Conservation (phyloP, 2,888 invertebrate genomes). For the Thera britannica region DNA sequence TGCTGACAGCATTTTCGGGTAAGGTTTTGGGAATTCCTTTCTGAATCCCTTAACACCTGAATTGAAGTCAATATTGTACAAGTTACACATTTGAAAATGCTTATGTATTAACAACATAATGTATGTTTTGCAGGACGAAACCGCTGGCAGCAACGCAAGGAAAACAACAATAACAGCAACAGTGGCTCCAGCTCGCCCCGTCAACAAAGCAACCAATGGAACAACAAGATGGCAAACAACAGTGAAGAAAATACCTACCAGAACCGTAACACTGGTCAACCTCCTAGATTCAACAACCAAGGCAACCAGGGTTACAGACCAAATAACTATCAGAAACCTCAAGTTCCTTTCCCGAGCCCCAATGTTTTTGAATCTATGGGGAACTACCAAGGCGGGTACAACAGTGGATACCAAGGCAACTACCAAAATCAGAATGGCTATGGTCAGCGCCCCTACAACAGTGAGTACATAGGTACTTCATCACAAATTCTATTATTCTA, state of each 20-base stretch:
- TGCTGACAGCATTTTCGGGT: no score
- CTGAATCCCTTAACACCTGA: no score
- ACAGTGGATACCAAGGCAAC: conserved; percentile 80
- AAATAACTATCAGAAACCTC: conserved; percentile 78
- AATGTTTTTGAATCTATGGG: conserved; percentile 84
- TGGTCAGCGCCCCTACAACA: conserved; percentile 76
- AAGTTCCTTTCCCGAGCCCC: conserved; percentile 84
- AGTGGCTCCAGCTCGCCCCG: conserved; percentile 80
- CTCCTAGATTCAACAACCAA: conserved; percentile 82
- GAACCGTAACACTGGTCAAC: conserved; percentile 68
- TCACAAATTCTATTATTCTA: not conserved
- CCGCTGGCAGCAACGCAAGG: conserved; percentile 87
- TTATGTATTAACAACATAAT: not conserved
- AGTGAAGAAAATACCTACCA: conserved; percentile 68
- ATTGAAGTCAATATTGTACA: no score
- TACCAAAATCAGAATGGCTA: conserved; percentile 79
- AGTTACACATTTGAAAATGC: not conserved
- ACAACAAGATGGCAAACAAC: conserved; percentile 76
- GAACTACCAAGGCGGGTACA: conserved; percentile 83
- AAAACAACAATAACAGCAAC: conserved; percentile 69
- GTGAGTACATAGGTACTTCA: conserved; percentile 52
- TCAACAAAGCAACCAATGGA: conserved; percentile 82
- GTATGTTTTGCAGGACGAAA: conserved; percentile 73
- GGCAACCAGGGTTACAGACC: conserved; percentile 73
- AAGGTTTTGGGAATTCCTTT: not conserved